Evolutionary conservation across 2,888 invertebrate species (phyloP).

Genomic region (Drosophila anomelani): DNA sequence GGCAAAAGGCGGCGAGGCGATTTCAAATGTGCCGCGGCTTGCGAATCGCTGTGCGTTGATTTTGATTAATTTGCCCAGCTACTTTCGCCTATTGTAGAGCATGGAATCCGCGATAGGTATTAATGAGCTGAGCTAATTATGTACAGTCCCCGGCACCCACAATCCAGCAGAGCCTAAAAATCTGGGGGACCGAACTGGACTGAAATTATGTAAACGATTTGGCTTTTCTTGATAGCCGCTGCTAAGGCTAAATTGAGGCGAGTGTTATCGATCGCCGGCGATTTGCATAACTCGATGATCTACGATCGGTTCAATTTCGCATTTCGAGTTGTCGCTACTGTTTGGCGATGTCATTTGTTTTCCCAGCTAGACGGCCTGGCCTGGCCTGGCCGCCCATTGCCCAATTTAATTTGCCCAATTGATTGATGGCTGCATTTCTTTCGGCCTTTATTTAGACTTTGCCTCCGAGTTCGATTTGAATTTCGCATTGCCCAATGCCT

Average conservation of each 20-base stretch:
- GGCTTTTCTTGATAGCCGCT: slow-evolving; percentile 53
- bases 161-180: neutral
- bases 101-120: slow-evolving; percentile 6
- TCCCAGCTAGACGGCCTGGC: slow-evolving; percentile 1
- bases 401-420: slow-evolving; percentile 53
- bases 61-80: slow-evolving; percentile 66
- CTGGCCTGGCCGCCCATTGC: slow-evolving; percentile 16
- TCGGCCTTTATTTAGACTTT: slow-evolving; percentile 29
- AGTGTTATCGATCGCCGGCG: slow-evolving; percentile 60
- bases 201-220: slow-evolving; percentile 17
- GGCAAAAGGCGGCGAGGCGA: slow-evolving; percentile 15
- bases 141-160: slow-evolving; percentile 9
- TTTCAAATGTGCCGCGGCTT: slow-evolving; percentile 62
- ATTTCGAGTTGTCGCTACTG: slow-evolving; percentile 64
- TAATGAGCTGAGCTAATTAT: slow-evolving; percentile 39
- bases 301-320: slow-evolving; percentile 34
- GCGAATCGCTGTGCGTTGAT: slow-evolving; percentile 39
- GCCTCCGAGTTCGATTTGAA: slow-evolving; percentile 20
- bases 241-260: slow-evolving; percentile 46
- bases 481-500: slow-evolving; percentile 27
- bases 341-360: slow-evolving; percentile 62
- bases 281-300: slow-evolving; percentile 46
- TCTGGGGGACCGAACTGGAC: neutral
- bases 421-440: slow-evolving; percentile 60
- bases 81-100: slow-evolving; percentile 61